These are phyloP conservation scores for Leptopilina drosophilae DNA, from an alignment of 2,888 invertebrate genomes.

Conservation along the genomic window DNA sequence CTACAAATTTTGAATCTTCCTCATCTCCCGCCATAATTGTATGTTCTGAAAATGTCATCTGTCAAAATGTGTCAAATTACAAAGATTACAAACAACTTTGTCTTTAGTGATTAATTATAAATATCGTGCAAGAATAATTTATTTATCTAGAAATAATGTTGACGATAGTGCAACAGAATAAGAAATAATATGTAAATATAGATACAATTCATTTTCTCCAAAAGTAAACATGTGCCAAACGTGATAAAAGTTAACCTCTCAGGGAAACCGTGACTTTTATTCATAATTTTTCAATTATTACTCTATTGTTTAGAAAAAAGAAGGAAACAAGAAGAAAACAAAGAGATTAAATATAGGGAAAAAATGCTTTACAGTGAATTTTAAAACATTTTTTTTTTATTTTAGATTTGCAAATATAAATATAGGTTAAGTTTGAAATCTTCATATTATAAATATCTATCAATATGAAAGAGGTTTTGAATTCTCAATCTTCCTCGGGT, in stretches of 20 bases:
- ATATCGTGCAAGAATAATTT: not conserved
- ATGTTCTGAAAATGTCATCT: not conserved
- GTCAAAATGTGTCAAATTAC: slow-evolving; percentile 19
- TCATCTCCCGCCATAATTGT: not conserved
- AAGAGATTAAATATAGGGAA: not conserved
- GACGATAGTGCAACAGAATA: not conserved
- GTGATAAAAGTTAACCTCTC: slow-evolving; percentile 25
- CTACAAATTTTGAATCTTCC: not conserved
- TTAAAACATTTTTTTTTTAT: not conserved
- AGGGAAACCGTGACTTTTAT: not conserved
- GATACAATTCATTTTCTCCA: not conserved
- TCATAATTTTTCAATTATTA: slow-evolving; percentile 1
- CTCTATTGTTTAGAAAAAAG: not conserved
- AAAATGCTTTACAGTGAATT: not conserved
- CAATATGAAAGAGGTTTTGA: slow-evolving; percentile 71
- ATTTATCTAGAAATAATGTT: not conserved
- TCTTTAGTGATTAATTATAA: slow-evolving; percentile 1
- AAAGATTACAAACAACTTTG: slow-evolving; percentile 12
- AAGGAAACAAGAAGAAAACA: not conserved
- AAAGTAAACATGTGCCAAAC: slow-evolving; percentile 11
- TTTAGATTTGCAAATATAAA: not conserved
- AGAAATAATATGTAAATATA: slow-evolving; percentile 3
- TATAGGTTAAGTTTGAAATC: slow-evolving; percentile 30
- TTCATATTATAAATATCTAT: no score
- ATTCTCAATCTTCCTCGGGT: slow-evolving; percentile 63